Conservation (phyloP, 2,888 invertebrate species). For the Sphaeridia pumilis region DNA sequence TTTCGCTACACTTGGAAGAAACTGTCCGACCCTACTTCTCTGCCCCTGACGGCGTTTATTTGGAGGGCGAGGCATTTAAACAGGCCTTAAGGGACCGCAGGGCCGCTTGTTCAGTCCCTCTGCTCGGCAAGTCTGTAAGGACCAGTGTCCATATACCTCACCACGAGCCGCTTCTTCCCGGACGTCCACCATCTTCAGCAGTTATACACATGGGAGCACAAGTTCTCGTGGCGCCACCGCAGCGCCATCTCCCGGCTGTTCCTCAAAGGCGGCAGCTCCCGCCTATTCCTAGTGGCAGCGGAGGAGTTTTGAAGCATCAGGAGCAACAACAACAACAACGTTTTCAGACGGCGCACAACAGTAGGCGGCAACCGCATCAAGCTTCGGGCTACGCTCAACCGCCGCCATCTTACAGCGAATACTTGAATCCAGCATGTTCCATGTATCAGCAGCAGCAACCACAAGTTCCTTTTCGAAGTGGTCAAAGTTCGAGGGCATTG, state of each 20-base stretch:
- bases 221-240: neutral
- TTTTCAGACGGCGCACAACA: neutral
- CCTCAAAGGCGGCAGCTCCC: too few species aligned
- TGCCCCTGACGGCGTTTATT: constrained; percentile 9
- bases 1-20: constrained; percentile 12
- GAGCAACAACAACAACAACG: neutral
- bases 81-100: neutral
- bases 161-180: neutral
- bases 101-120: neutral
- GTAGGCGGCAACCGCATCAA: neutral
- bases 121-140: too few species aligned
- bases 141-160: neutral
- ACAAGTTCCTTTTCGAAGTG: too few species aligned
- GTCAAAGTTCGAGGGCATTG: too few species aligned
- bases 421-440: too few species aligned
- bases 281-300: neutral
- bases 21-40: constrained; percentile 12
- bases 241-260: too few species aligned
- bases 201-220: neutral
- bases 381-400: too few species aligned
- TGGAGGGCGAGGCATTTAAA: constrained; percentile 1
- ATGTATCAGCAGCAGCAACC: too few species aligned
- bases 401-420: too few species aligned
- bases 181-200: neutral
- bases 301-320: too few species aligned